These are phyloP conservation scores for Polyommatus iphigenia DNA, from an alignment of 2,888 invertebrate genomes.

Conservation along the genomic window DNA sequence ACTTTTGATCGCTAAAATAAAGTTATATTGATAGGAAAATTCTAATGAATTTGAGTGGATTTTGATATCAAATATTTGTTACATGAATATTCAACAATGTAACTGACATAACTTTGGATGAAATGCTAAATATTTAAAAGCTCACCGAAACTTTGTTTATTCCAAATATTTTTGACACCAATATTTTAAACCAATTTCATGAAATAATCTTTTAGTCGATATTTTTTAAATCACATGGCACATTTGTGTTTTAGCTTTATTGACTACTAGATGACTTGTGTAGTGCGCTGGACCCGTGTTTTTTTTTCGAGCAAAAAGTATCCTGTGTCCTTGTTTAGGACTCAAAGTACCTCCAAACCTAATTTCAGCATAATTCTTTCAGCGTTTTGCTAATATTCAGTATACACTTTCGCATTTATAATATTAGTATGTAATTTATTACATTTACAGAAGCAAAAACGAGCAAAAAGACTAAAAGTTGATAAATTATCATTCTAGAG, in stretches of 20 bases:
- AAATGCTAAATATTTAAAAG: constrained; percentile 20
- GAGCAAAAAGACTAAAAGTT: too few species aligned
- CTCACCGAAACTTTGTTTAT: neutral
- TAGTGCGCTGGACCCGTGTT: too few species aligned
- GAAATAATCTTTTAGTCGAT: neutral
- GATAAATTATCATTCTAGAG: neutral
- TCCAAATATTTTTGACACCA: neutral
- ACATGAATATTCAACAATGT: constrained; percentile 26
- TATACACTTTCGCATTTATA: too few species aligned
- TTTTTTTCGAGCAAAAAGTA: too few species aligned
- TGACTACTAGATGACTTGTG: too few species aligned
- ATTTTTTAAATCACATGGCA: neutral
- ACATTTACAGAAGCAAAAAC: too few species aligned
- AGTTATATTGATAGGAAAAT: neutral
- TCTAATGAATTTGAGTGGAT: neutral
- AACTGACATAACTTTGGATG: constrained; percentile 8
- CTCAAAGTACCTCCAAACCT: too few species aligned
- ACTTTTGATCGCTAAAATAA: neutral
- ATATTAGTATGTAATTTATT: too few species aligned
- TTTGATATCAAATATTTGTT: constrained; percentile 19
- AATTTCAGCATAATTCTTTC: too few species aligned
- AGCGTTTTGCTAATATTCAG: too few species aligned
- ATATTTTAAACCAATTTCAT: neutral
- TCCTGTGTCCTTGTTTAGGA: too few species aligned
- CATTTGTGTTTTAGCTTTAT: too few species aligned